Evolutionary conservation across 1,140 invertebrate genomes (phyloP).

Genomic region (Dolichoris vasculosae): DNA sequence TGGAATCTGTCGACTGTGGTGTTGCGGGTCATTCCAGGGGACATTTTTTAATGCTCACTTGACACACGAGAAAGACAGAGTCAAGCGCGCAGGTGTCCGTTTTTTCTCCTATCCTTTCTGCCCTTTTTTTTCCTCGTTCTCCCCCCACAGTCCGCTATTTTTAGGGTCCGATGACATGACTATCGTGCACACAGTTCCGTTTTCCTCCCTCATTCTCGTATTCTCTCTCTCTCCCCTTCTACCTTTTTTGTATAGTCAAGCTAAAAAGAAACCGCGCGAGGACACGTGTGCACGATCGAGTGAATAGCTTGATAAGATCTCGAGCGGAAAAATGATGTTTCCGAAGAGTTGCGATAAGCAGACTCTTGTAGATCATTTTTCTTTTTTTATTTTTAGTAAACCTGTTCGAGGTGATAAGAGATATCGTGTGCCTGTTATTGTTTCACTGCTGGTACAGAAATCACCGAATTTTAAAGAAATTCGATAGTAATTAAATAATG

Average conservation of each 20-base stretch:
- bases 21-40: slow-evolving; percentile 23
- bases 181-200: neutral
- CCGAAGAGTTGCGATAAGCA: slow-evolving; percentile 41
- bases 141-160: slow-evolving; percentile 26
- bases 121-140: slow-evolving; percentile 29
- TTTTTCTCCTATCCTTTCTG: slow-evolving; percentile 9
- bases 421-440: slow-evolving; percentile 20
- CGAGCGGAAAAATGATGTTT: slow-evolving; percentile 52
- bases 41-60: slow-evolving; percentile 52
- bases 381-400: slow-evolving; percentile 16
- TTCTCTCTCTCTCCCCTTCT: neutral
- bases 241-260: neutral
- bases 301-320: slow-evolving; percentile 43
- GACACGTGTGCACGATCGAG: slow-evolving; percentile 13
- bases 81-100: slow-evolving; percentile 44
- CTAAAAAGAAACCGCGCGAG: neutral
- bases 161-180: slow-evolving; percentile 48
- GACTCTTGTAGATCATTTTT: neutral
- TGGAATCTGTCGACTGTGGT: slow-evolving; percentile 38
- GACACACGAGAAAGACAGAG: slow-evolving; percentile 8
- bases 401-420: slow-evolving; percentile 37
- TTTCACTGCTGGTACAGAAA: slow-evolving; percentile 12
- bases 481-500: slow-evolving; percentile 20
- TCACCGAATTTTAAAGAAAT: slow-evolving; percentile 27
- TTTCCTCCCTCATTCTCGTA: slow-evolving; percentile 26